Conservation (phyloP, 2,888 invertebrate genomes). For the Phyllotreta striolata region DNA sequence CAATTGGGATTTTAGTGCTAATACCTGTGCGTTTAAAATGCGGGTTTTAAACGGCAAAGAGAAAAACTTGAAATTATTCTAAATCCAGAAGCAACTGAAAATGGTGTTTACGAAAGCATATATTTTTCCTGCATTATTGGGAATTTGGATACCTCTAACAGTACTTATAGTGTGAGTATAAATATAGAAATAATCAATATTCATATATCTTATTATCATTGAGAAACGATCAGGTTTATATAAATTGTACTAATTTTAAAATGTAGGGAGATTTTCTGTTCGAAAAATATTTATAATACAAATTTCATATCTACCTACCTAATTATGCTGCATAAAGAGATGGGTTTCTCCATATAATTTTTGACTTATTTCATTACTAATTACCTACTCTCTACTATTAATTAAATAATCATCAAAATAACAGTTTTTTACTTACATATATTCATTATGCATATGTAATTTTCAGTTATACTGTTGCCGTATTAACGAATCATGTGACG, state of each 20-base stretch:
- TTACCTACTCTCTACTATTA: constrained; percentile 18
- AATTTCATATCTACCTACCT: too few species aligned
- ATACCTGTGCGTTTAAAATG: too few species aligned
- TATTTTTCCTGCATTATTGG: constrained; percentile 51
- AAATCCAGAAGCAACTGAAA: constrained; percentile 1
- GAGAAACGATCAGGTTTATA: not conserved
- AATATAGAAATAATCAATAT: not conserved
- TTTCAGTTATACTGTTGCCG: constrained; percentile 71
- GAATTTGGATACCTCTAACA: constrained; percentile 52
- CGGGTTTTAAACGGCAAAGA: not conserved
- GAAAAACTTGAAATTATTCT: not conserved
- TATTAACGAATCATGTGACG: constrained; percentile 70
- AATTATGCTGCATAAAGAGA: too few species aligned
- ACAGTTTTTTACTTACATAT: constrained; percentile 13
- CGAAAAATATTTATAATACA: too few species aligned
- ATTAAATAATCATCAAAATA: constrained; percentile 29
- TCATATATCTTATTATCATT: too few species aligned
- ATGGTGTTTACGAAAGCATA: constrained; percentile 44
- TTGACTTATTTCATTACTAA: too few species aligned
- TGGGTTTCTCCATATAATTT: not conserved
- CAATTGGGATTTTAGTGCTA: too few species aligned
- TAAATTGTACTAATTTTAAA: not conserved
- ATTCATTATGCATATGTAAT: constrained; percentile 1
- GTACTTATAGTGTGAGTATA: constrained; percentile 55
- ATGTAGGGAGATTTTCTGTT: constrained; percentile 1